These are phyloP conservation scores for Chamaetylas fuelleborni DNA, from an alignment of 2,113 vertebrate genomes.

Conservation along the genomic window DNA sequence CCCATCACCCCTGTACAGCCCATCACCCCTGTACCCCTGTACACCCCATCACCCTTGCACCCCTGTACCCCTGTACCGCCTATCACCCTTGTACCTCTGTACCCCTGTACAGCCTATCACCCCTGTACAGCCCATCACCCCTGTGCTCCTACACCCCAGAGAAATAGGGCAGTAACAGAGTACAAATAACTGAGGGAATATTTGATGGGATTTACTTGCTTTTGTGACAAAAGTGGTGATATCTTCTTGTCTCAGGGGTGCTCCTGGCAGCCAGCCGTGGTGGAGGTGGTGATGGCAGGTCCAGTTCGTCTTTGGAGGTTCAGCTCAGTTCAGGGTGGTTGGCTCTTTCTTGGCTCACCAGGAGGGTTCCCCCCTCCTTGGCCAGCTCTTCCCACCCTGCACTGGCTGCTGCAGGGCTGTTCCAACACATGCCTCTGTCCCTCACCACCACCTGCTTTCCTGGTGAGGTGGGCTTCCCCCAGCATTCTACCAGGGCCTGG, in stretches of 20 bases:
- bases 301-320: rapidly evolving
- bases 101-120: too few species aligned
- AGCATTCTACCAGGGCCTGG: rapidly evolving
- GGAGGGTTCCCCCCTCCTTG: not conserved
- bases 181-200: too few species aligned
- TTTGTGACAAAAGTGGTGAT: not conserved
- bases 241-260: not conserved
- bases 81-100: too few species aligned
- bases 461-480: not conserved
- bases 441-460: not conserved
- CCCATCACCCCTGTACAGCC: too few species aligned
- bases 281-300: rapidly evolving
- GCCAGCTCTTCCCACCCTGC: not conserved
- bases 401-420: not conserved
- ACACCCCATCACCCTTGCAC: too few species aligned
- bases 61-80: too few species aligned
- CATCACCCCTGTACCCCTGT: too few species aligned
- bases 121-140: too few species aligned
- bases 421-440: not conserved
- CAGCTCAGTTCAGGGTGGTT: not conserved
- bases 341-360: not conserved
- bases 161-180: too few species aligned
- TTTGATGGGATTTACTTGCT: not conserved
- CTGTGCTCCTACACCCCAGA: rapidly evolving
- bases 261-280: not conserved